phyloP scores from a whole-genome alignment of 92 coral and sea anemone species.

The Epizoanthus stellaris region DNA sequence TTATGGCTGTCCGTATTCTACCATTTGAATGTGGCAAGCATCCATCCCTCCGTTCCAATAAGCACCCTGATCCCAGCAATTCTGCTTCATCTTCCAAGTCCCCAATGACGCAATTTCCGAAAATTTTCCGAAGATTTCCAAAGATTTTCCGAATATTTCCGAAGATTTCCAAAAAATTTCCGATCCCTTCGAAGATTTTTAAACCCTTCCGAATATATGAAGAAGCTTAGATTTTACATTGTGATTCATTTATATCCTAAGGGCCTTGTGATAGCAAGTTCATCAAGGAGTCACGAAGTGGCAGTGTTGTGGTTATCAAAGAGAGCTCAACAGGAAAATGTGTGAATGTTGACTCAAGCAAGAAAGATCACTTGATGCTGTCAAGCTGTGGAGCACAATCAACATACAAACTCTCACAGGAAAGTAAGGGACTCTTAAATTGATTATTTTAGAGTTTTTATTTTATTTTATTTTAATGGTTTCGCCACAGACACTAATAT shows the following conservation, averaged over 20 bases:
- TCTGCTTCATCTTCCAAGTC: too few species aligned
- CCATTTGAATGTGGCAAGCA: too few species aligned
- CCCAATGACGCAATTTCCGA: too few species aligned
- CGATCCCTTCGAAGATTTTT: background rate
- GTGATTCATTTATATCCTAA: background rate
- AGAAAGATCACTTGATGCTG: slow-evolving; percentile 58
- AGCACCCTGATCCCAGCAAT: too few species aligned
- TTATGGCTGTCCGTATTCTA: too few species aligned
- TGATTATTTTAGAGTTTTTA: background rate
- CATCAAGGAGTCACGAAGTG: slow-evolving; percentile 10
- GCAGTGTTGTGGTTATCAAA: slow-evolving; percentile 51
- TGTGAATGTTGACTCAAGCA: slow-evolving; percentile 58
- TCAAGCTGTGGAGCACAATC: slow-evolving; percentile 50
- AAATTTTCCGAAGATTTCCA: too few species aligned
- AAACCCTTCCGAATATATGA: too few species aligned
- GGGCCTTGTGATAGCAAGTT: slow-evolving; percentile 24
- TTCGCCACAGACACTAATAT: too few species aligned
- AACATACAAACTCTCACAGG: slow-evolving; percentile 68
- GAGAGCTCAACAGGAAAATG: slow-evolving; percentile 65
- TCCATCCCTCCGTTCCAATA: too few species aligned
- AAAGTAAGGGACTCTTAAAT: slow-evolving; percentile 49
- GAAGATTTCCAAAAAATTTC: too few species aligned
- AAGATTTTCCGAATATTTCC: too few species aligned
- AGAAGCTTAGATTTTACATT: background rate
- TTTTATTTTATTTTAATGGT: too few species aligned